phyloP scores from a whole-genome alignment of 1,140 invertebrate genomes.

The Heliconius melpomene region DNA sequence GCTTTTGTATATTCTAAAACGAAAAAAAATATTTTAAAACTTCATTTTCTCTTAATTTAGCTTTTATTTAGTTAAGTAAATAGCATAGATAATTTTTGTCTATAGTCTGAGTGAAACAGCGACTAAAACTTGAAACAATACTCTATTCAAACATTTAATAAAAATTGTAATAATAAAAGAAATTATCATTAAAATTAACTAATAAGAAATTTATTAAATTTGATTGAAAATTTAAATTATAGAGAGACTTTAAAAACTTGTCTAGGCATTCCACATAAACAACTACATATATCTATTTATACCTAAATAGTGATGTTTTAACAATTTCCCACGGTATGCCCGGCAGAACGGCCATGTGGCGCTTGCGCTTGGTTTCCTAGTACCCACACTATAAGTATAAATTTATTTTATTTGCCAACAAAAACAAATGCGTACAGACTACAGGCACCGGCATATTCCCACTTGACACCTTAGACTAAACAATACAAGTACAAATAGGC shows the following conservation, averaged over 20 bases:
- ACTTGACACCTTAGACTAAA: conserved; percentile 47
- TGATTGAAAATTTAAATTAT: too few relatives aligned
- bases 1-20: too few relatives aligned
- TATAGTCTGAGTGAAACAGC: too few relatives aligned
- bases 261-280: not conserved
- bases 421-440: conserved; percentile 49
- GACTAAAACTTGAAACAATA: too few relatives aligned
- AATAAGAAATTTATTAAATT: too few relatives aligned
- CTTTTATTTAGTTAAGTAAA: too few relatives aligned
- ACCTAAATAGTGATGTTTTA: conserved; percentile 16
- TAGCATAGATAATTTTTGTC: too few relatives aligned
- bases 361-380: conserved; percentile 21
- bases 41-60: too few relatives aligned
- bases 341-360: conserved; percentile 43
- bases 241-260: not conserved
- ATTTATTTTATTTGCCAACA: conserved; percentile 52
- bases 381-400: conserved; percentile 3
- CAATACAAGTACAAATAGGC: conserved; percentile 32
- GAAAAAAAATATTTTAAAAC: too few relatives aligned
- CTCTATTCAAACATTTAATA: too few relatives aligned
- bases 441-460: conserved; percentile 22
- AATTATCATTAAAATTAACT: too few relatives aligned
- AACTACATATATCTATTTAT: not conserved
- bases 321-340: conserved; percentile 41
- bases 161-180: too few relatives aligned